Evolutionary conservation across 2,888 invertebrate genomes (phyloP).

Genomic region (Cabera pusaria): DNA sequence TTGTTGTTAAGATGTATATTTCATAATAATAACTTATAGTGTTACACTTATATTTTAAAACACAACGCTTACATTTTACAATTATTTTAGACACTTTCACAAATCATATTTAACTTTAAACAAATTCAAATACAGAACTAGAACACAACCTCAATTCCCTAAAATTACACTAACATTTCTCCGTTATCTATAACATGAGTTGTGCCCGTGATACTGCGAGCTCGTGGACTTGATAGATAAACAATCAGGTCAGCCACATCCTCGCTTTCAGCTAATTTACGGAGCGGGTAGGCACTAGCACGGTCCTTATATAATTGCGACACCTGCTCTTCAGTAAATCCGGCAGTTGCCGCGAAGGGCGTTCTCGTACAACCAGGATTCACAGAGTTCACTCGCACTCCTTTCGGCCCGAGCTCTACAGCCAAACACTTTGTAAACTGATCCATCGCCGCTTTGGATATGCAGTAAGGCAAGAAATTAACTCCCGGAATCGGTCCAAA

Average conservation of each 20-base stretch:
- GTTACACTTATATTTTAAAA: too few species aligned
- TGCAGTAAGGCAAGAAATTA: constrained; percentile 92
- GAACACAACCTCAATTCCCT: neutral
- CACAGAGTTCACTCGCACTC: constrained; percentile 93
- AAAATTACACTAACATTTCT: constrained; percentile 56
- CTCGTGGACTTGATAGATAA: constrained; percentile 93
- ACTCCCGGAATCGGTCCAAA: constrained; percentile 81
- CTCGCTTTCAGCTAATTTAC: constrained; percentile 90
- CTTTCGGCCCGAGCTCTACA: constrained; percentile 89
- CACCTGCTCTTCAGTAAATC: constrained; percentile 85
- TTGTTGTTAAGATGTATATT: too few species aligned
- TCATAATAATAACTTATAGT: too few species aligned
- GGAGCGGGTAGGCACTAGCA: constrained; percentile 93
- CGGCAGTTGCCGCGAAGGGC: constrained; percentile 81
- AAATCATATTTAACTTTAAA: too few species aligned
- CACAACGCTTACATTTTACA: too few species aligned
- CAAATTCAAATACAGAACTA: too few species aligned
- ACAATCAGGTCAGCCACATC: constrained; percentile 95
- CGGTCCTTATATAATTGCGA: constrained; percentile 89
- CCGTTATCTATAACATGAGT: constrained; percentile 73
- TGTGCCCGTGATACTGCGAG: constrained; percentile 95
- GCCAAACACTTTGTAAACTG: constrained; percentile 96
- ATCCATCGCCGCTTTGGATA: constrained; percentile 96
- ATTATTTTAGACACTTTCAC: too few species aligned
- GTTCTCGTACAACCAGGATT: constrained; percentile 97